Evolutionary conservation across 23 tunicate genomes (phyloP).

Genomic region (Botrylloides violaceus): DNA sequence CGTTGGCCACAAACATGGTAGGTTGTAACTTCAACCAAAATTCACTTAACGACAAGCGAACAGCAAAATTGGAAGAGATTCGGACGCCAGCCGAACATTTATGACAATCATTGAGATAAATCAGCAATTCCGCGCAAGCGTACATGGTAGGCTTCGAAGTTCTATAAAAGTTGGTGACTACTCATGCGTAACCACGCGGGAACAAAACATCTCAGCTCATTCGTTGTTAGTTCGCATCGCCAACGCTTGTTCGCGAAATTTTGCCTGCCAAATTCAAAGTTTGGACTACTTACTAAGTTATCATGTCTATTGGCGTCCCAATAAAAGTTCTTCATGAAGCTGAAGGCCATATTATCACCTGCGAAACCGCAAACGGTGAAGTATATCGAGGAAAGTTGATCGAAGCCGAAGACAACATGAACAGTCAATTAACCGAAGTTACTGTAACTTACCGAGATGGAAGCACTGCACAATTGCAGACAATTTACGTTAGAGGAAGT

Average conservation of each 20-base stretch:
- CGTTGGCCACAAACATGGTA: too few species aligned
- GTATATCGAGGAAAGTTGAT: slow-evolving; percentile 94
- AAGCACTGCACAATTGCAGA: slow-evolving; percentile 76
- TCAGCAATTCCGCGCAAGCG: too few species aligned
- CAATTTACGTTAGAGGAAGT: slow-evolving; percentile 89
- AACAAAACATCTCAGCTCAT: neutral
- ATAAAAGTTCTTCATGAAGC: slow-evolving; percentile 99
- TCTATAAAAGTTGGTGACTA: too few species aligned
- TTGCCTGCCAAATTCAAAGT: slow-evolving; percentile 3
- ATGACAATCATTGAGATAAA: too few species aligned
- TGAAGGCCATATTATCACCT: slow-evolving; percentile 94
- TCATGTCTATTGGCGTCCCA: slow-evolving; percentile 96
- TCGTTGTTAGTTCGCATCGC: too few species aligned
- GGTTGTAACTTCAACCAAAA: too few species aligned
- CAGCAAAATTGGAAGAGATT: too few species aligned
- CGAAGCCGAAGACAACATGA: slow-evolving; percentile 99
- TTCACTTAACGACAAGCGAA: too few species aligned
- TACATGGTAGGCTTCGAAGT: too few species aligned
- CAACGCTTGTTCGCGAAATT: neutral
- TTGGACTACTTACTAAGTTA: neutral
- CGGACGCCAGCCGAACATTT: too few species aligned
- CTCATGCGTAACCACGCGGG: neutral
- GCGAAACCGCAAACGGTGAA: slow-evolving; percentile 93
- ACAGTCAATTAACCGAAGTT: slow-evolving; percentile 87
- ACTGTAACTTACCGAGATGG: slow-evolving; percentile 95